phyloP scores from a whole-genome alignment of 64 coral and sea anemone genomes.

The Montipora efflorescens region DNA sequence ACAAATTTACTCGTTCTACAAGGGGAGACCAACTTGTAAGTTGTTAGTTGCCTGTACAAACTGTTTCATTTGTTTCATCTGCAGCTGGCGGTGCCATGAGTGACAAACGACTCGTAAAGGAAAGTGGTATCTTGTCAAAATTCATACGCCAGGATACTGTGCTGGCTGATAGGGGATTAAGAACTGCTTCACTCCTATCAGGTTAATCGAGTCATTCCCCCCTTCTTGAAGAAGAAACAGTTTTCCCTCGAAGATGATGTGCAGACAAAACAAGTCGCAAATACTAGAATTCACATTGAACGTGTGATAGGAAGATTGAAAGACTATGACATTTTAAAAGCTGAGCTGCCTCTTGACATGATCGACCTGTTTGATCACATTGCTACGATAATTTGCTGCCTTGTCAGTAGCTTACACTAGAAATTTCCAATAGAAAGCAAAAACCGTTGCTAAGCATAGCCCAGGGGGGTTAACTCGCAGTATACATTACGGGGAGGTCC shows the following conservation, averaged over 20 bases:
- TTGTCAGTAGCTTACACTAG: neutral
- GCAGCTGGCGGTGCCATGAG: conserved; percentile 62
- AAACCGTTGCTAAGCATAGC: no score
- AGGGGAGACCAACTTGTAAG: conserved; percentile 34
- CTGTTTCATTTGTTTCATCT: neutral
- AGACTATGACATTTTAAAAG: conserved; percentile 8
- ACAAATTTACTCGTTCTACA: conserved; percentile 34
- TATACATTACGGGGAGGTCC: no score
- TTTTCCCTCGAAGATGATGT: neutral
- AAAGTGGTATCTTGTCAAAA: conserved; percentile 38
- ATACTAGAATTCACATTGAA: conserved; percentile 18
- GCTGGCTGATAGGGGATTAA: conserved; percentile 59
- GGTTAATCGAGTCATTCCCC: conserved; percentile 39
- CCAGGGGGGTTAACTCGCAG: no score
- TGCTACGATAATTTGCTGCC: neutral
- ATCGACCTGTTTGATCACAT: conserved; percentile 17
- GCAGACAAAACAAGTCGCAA: neutral
- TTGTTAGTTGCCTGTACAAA: conserved; percentile 46
- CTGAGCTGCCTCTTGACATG: neutral
- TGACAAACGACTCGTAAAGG: conserved; percentile 40
- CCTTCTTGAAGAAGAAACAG: conserved; percentile 17
- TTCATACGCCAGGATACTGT: conserved; percentile 45
- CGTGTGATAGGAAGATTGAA: conserved; percentile 1
- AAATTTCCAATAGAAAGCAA: neutral
- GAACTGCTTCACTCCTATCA: conserved; percentile 39